Percentiles rank a stretch among this genome's conserved stretches.
Conservation (phyloP, 2,113 vertebrate species). For the Oncorhynchus gorbuscha region DNA sequence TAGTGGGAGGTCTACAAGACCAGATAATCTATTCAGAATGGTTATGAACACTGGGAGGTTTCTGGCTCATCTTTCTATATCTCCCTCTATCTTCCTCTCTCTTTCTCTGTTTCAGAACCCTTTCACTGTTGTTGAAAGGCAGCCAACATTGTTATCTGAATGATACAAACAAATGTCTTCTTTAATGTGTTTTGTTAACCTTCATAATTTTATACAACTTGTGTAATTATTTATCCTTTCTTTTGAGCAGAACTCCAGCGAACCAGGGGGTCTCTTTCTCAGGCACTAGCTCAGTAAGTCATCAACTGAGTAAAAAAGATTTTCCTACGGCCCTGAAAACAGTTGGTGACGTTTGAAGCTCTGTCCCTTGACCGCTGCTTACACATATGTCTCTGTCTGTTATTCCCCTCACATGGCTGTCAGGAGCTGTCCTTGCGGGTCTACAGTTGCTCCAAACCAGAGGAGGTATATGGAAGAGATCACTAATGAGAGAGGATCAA, state of each 20-base stretch:
- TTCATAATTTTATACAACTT: too few species aligned
- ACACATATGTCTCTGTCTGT: not conserved
- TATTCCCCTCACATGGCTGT: not conserved
- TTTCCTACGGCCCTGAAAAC: too few species aligned
- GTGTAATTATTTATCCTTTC: too few species aligned
- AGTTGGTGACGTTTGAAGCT: not conserved
- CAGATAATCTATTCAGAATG: slow-evolving; percentile 1
- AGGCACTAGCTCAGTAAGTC: too few species aligned
- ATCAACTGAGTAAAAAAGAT: too few species aligned
- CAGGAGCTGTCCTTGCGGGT: not conserved
- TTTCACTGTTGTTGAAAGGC: too few species aligned
- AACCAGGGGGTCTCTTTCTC: too few species aligned
- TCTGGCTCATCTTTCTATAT: not conserved
- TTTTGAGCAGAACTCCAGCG: too few species aligned
- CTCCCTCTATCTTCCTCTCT: too few species aligned
- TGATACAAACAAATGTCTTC: too few species aligned
- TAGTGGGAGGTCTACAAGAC: slow-evolving; percentile 1
- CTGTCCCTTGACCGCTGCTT: not conserved
- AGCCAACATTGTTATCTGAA: too few species aligned
- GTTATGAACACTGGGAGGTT: not conserved
- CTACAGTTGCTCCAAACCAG: not conserved
- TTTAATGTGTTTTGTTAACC: too few species aligned
- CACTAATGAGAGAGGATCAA: not conserved
- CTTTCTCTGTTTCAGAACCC: not conserved
- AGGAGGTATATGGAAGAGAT: not conserved